Percentiles rank a stretch among this genome's conserved stretches.
Evolutionary conservation across 2,113 vertebrate genomes (phyloP).

Genomic region (Eurypyga helias): DNA sequence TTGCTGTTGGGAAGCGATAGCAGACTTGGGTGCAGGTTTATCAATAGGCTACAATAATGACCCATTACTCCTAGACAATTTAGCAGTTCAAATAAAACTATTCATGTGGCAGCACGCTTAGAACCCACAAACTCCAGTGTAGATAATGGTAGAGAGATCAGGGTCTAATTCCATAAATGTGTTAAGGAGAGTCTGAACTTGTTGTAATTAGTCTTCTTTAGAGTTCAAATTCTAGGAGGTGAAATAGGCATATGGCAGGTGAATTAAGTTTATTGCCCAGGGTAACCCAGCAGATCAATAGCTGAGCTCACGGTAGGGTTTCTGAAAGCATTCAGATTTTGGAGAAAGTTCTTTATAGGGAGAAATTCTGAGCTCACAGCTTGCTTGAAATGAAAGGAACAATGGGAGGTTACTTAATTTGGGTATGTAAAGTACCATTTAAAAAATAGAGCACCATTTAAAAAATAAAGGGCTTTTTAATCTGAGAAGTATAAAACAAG

Average conservation of each 20-base stretch:
- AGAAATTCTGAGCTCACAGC: background rate
- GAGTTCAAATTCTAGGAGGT: too few relatives aligned
- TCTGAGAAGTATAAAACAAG: background rate
- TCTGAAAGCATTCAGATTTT: background rate
- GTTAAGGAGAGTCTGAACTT: background rate
- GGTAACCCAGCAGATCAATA: background rate
- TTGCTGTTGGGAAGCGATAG: background rate
- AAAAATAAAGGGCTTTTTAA: background rate
- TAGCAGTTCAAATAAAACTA: background rate
- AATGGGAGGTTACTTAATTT: conserved; percentile 15
- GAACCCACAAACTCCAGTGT: background rate
- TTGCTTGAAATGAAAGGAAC: conserved; percentile 5
- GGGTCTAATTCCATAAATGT: background rate
- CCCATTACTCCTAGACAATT: background rate
- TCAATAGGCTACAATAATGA: background rate
- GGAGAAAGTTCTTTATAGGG: background rate
- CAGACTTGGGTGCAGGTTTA: background rate
- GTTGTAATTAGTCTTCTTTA: too few relatives aligned
- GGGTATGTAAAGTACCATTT: background rate
- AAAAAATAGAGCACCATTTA: background rate
- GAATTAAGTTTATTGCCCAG: background rate
- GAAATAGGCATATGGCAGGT: background rate
- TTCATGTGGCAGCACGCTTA: background rate
- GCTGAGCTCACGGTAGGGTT: background rate
- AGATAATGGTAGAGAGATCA: background rate